Conservation (phyloP, 2,888 invertebrate genomes). For the Dryobota labecula region DNA sequence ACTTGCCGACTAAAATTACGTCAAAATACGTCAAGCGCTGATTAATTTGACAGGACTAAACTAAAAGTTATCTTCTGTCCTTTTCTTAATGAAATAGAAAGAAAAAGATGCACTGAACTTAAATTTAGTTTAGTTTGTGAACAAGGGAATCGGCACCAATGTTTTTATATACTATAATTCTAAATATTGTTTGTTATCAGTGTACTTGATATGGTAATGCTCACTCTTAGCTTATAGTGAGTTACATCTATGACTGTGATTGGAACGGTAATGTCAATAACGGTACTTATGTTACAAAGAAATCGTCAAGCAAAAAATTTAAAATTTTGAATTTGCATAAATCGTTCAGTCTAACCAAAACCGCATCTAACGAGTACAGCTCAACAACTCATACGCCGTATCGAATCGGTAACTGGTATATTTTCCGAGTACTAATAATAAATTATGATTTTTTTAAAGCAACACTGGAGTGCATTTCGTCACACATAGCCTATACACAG, state of each 20-base stretch:
- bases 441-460: constrained; percentile 35
- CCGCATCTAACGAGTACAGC: not conserved
- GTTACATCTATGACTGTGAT: not conserved
- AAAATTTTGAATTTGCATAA: not conserved
- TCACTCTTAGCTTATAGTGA: not conserved
- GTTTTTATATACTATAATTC: no score
- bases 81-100: no score
- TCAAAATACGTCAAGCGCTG: no score
- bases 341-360: not conserved
- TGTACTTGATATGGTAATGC: no score
- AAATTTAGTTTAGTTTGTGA: no score
- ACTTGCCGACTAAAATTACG: no score
- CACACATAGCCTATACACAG: constrained; percentile 23
- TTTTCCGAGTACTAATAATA: constrained; percentile 31
- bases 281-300: not conserved
- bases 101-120: no score
- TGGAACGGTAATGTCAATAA: not conserved
- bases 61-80: no score
- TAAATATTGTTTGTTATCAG: not conserved
- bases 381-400: constrained; percentile 2
- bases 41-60: no score
- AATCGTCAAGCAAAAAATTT: not conserved
- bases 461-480: constrained; percentile 42
- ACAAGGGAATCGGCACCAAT: no score
- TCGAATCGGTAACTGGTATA: constrained; percentile 37